Evolutionary conservation across 2,113 vertebrate species (phyloP).

Genomic region (Microcebus murinus): DNA sequence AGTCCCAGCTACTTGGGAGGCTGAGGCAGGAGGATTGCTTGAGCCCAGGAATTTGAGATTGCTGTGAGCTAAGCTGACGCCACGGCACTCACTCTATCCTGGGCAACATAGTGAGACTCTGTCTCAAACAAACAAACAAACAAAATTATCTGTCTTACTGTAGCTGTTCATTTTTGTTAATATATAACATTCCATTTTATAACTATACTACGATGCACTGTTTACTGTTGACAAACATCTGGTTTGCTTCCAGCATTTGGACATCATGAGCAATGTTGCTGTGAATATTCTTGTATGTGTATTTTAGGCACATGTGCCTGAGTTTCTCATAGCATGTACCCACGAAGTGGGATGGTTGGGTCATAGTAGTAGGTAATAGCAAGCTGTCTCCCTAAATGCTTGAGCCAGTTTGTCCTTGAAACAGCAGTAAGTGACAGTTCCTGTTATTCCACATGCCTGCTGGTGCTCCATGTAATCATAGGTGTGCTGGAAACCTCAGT

Average conservation of each 20-base stretch:
- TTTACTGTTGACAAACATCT: neutral
- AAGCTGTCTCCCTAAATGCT: neutral
- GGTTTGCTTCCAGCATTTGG: neutral
- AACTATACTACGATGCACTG: neutral
- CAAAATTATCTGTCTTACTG: neutral
- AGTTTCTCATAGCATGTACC: neutral
- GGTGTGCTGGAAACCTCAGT: neutral
- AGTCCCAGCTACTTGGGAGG: no score
- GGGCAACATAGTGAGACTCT: no score
- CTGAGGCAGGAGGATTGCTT: no score
- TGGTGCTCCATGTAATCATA: neutral
- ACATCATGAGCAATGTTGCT: neutral
- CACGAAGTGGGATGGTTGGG: neutral
- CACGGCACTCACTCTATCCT: no score
- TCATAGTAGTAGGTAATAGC: neutral
- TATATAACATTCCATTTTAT: neutral
- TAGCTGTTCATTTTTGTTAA: neutral
- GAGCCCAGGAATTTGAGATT: no score
- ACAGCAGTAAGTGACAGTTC: neutral
- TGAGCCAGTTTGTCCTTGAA: neutral
- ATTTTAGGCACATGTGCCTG: neutral
- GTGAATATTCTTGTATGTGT: neutral
- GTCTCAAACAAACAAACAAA: no score
- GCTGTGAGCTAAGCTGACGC: no score
- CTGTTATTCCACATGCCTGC: neutral